Conservation (phyloP, 2,888 invertebrate genomes). For the Cremastobaeus sp. region DNA sequence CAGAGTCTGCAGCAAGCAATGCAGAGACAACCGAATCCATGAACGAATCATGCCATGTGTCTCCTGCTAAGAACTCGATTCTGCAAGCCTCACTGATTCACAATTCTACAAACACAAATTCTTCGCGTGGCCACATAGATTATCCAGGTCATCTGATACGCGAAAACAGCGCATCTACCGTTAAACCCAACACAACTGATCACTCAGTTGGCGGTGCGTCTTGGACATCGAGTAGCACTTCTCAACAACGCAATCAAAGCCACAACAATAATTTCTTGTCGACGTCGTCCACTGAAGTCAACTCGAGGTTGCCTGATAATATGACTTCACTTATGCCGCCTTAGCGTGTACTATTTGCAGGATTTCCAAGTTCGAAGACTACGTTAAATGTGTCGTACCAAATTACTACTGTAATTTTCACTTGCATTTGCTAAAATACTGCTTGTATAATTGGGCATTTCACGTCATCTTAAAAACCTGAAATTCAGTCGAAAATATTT, state of each 20-base stretch:
- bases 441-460: conserved; percentile 49
- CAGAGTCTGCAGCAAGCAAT: conserved; percentile 42
- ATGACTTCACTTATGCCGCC: conserved; percentile 75
- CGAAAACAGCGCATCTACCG: conserved; percentile 38
- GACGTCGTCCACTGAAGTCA: conserved; percentile 50
- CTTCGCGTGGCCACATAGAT: conserved; percentile 54
- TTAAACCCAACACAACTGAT: conserved; percentile 30
- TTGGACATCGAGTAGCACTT: conserved; percentile 47
- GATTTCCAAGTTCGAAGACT: conserved; percentile 59
- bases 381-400: conserved; percentile 59
- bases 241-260: conserved; percentile 61
- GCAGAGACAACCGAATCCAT: conserved; percentile 57
- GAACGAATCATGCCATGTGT: conserved; percentile 35
- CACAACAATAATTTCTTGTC: conserved; percentile 61
- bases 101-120: conserved; percentile 35
- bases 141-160: conserved; percentile 58
- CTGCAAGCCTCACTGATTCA: conserved; percentile 42
- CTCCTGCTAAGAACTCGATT: conserved; percentile 43
- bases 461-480: conserved; percentile 12
- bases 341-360: conserved; percentile 70
- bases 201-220: conserved; percentile 27
- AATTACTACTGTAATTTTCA: conserved; percentile 36
- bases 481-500: too few species aligned
- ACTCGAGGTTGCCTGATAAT: conserved; percentile 72
- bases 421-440: conserved; percentile 49